A percentile compares a stretch with the other conserved stretches of the same genome.
phyloP scores from a whole-genome alignment of 30 jellyfish, hydroid and myxozoan genomes.

The Nemopilema nomurai region DNA sequence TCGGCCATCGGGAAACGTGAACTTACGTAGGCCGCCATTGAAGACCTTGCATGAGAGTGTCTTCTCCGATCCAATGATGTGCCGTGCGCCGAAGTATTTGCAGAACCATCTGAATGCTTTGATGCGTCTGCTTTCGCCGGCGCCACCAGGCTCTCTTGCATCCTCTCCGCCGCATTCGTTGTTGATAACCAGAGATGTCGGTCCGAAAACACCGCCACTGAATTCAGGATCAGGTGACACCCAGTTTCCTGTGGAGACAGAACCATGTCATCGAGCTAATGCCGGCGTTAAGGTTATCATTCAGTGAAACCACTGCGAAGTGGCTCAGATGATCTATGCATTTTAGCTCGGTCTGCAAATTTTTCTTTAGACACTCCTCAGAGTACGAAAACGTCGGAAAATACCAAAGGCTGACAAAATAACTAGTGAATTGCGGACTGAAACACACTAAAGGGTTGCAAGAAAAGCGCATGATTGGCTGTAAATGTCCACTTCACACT shows the following conservation, averaged over 20 bases:
- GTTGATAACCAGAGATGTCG: slow-evolving; percentile 91
- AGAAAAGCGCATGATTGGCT: too few relatives aligned
- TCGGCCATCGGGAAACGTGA: slow-evolving; percentile 81
- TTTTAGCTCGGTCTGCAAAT: too few relatives aligned
- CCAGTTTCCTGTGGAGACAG: slow-evolving; percentile 85
- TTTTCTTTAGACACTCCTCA: too few relatives aligned
- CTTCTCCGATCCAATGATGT: slow-evolving; percentile 70
- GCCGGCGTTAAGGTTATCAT: too few relatives aligned
- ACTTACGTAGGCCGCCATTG: slow-evolving; percentile 80
- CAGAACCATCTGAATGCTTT: slow-evolving; percentile 93
- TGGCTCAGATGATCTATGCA: too few relatives aligned
- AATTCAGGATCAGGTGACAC: slow-evolving; percentile 90
- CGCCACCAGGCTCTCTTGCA: slow-evolving; percentile 89
- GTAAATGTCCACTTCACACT: too few relatives aligned
- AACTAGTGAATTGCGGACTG: too few relatives aligned
- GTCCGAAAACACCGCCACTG: slow-evolving; percentile 93
- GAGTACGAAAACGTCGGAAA: too few relatives aligned
- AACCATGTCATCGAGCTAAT: too few relatives aligned
- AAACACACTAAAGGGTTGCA: too few relatives aligned
- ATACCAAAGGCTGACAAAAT: too few relatives aligned
- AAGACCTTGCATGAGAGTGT: slow-evolving; percentile 84
- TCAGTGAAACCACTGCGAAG: too few relatives aligned
- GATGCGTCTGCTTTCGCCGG: slow-evolving; percentile 91
- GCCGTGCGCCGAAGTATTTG: slow-evolving; percentile 74
- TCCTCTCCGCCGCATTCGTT: slow-evolving; percentile 97